Evolutionary conservation across 2,113 vertebrate species (phyloP).

Genomic region (Chionomys nivalis): DNA sequence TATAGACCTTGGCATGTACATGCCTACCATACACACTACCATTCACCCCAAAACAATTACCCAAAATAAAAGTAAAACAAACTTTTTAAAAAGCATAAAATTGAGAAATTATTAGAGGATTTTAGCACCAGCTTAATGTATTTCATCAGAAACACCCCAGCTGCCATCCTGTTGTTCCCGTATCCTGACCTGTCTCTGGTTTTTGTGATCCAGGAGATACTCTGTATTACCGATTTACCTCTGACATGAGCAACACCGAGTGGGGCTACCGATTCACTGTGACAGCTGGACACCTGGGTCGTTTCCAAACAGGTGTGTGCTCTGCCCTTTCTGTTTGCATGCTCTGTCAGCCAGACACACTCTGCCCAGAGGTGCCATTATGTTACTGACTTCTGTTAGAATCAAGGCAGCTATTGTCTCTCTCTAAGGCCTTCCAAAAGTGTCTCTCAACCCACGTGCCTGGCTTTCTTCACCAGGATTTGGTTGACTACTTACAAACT

Average conservation of each 20-base stretch:
- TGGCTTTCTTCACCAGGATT: neutral
- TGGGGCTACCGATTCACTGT: constrained; percentile 99
- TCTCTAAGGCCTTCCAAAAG: neutral
- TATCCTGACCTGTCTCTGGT: constrained; percentile 49
- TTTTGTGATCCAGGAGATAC: constrained; percentile 90
- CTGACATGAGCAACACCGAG: constrained; percentile 99
- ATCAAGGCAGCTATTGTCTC: neutral
- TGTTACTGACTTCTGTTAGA: neutral
- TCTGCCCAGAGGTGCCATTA: neutral
- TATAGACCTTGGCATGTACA: too few species aligned
- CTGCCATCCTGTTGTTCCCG: neutral
- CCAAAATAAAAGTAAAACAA: neutral
- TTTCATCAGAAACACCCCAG: neutral
- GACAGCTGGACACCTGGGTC: constrained; percentile 95
- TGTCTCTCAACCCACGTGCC: neutral
- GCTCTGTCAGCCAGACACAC: neutral
- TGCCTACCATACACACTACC: neutral
- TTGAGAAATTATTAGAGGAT: neutral
- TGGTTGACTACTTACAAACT: neutral
- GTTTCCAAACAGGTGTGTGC: constrained; percentile 96
- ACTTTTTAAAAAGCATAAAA: neutral
- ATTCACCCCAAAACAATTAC: neutral
- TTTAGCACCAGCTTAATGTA: neutral
- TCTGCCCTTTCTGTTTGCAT: fast-evolving
- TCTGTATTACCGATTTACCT: constrained; percentile 94